Evolutionary conservation across 1,140 invertebrate species (phyloP).

Genomic region (Callitettix versicolor): DNA sequence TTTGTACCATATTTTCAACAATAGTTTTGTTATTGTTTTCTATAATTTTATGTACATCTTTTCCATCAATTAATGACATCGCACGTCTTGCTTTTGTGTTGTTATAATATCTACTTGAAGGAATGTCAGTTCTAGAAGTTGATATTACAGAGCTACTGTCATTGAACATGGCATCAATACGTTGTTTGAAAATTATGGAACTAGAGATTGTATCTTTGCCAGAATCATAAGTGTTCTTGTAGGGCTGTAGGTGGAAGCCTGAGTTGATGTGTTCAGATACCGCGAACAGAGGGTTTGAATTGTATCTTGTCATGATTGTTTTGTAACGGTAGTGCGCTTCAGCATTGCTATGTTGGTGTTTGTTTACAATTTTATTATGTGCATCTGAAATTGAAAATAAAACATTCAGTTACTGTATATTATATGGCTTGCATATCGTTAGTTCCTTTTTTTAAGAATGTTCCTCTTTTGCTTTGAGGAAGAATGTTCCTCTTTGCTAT

Average conservation of each 20-base stretch:
- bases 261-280: neutral
- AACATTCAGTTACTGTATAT: no score
- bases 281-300: neutral
- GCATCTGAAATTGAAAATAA: no score
- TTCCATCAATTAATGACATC: neutral
- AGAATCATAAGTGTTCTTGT: constrained; percentile 39
- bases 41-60: constrained; percentile 6
- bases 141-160: constrained; percentile 37
- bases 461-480: no score
- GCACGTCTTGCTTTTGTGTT: neutral
- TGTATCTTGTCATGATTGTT: neutral
- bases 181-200: constrained; percentile 47
- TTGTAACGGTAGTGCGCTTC: no score
- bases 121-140: neutral
- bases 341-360: no score
- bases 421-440: no score
- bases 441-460: no score
- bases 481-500: no score
- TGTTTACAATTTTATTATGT: no score
- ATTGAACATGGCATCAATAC: constrained; percentile 75
- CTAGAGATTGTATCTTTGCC: constrained; percentile 43
- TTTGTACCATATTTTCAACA: constrained; percentile 64
- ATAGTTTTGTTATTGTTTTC: constrained; percentile 8
- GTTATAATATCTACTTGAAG: neutral
- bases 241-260: constrained; percentile 35